Conservation (phyloP, 2,888 invertebrate genomes). For the Erynnis tages region DNA sequence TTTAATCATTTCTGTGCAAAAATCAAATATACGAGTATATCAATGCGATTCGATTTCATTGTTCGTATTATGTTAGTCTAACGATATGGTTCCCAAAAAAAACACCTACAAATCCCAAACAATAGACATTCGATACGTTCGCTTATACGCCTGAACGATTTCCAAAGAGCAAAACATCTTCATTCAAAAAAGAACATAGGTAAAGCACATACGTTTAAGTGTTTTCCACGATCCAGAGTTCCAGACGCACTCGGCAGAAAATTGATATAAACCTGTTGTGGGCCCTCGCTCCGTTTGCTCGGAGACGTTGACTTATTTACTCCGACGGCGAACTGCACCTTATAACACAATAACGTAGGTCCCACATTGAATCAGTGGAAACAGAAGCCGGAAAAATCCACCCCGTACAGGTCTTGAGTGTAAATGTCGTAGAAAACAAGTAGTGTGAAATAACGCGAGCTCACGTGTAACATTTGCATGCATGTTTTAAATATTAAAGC, state of each 20-base stretch:
- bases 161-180: constrained; percentile 39
- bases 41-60: too few relatives aligned
- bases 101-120: constrained; percentile 5
- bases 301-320: constrained; percentile 67
- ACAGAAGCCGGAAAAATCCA: constrained; percentile 66
- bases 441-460: constrained; percentile 54
- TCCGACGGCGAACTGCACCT: constrained; percentile 42
- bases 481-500: constrained; percentile 56
- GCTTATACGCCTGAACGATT: constrained; percentile 18
- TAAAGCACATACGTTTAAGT: constrained; percentile 55
- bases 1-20: too few relatives aligned
- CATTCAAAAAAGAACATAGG: constrained; percentile 47
- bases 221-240: constrained; percentile 70
- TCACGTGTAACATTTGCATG: constrained; percentile 43
- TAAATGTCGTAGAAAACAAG: constrained; percentile 66
- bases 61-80: too few relatives aligned
- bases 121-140: constrained; percentile 11
- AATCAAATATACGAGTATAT: too few relatives aligned
- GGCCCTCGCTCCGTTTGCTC: constrained; percentile 62
- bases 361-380: constrained; percentile 40
- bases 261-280: constrained; percentile 79
- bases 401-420: constrained; percentile 55
- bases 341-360: constrained; percentile 39
- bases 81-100: background rate
- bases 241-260: constrained; percentile 76